A percentile compares a stretch with the other conserved stretches of the same genome.
Evolutionary conservation across 1,140 invertebrate genomes (phyloP).

Genomic region (Sarcophaga peregrina): DNA sequence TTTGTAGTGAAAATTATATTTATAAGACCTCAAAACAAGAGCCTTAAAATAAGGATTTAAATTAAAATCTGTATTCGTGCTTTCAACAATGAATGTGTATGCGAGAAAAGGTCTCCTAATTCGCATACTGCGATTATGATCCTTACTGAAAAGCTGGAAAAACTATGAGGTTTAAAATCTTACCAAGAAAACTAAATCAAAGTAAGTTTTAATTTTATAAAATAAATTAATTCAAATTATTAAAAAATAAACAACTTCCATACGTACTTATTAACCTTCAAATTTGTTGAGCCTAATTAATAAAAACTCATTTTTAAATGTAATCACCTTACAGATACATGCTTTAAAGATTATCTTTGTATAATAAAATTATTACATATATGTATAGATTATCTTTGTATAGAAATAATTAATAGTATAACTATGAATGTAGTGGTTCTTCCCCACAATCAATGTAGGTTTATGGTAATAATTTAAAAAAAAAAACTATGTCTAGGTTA

Average conservation of each 20-base stretch:
- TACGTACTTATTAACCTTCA: neutral
- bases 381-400: too few relatives aligned
- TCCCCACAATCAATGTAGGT: too few relatives aligned
- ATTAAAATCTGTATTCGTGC: neutral
- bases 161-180: conserved; percentile 28
- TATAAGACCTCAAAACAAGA: neutral
- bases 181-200: conserved; percentile 22
- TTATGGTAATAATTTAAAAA: too few relatives aligned
- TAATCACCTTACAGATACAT: too few relatives aligned
- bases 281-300: too few relatives aligned
- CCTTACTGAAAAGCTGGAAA: neutral
- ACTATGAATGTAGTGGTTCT: too few relatives aligned
- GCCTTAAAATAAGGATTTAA: neutral
- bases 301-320: too few relatives aligned
- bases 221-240: neutral
- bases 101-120: neutral
- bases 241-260: neutral
- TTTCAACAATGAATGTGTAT: neutral
- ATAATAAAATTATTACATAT: too few relatives aligned
- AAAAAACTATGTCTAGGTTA: too few relatives aligned
- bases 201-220: neutral
- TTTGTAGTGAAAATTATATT: neutral
- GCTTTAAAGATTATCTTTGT: too few relatives aligned
- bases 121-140: too few relatives aligned
- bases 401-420: too few relatives aligned